Evolutionary conservation across 30 jellyfish, hydroid and myxozoan species (phyloP), one percentile per base, ranked within the genome.

Genomic region (Sanderia malayensis): DNA sequence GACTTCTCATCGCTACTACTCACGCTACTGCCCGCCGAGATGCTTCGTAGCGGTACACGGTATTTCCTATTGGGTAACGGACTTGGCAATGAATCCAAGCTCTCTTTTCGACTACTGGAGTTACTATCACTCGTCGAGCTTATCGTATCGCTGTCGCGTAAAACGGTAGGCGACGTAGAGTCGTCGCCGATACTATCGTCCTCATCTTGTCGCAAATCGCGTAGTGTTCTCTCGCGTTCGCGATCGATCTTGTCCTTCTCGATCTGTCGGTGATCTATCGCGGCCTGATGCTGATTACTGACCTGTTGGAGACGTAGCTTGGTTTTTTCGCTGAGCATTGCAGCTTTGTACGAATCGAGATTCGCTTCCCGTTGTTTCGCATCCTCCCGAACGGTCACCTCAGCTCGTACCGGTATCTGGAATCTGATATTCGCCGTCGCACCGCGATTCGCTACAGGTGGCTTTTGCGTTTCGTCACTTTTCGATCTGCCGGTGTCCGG

Each of bases 81-180:
- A 67, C 99, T 93, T 34, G 95, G 84, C 27, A 80, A 71, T 2
- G 99, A 93, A 53, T 85, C 99, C 19, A 84, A 53, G 21, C 96
- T 79, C 59, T 79, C 99, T 34, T 93, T 93, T 4, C 96, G 88
- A 61, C 99, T 86, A 67, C 96, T 83, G 10, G 80, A 32, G 20
- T 68, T 88, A 44, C 96, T 85, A 46, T 81, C 98, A 58, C 99
- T 93, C 21, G 95, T 73, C 21, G 76, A 25, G 28, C 96, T 84
- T 1, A 68, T 74, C 1, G 73, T 79, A 34, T 84, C 99, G 59
- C 87, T 96, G 59, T 95, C 82, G 25, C 82, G 95, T 21, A 83
- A 31, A 0, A 30, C 61, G 7, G 84, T 26, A 3, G 81, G 30
- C 31, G 75, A 19, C 24, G 62, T 26, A 23, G 44, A 22, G 18